Evolutionary conservation across 1,140 invertebrate species (phyloP).

Genomic region (Orius laevigatus): DNA sequence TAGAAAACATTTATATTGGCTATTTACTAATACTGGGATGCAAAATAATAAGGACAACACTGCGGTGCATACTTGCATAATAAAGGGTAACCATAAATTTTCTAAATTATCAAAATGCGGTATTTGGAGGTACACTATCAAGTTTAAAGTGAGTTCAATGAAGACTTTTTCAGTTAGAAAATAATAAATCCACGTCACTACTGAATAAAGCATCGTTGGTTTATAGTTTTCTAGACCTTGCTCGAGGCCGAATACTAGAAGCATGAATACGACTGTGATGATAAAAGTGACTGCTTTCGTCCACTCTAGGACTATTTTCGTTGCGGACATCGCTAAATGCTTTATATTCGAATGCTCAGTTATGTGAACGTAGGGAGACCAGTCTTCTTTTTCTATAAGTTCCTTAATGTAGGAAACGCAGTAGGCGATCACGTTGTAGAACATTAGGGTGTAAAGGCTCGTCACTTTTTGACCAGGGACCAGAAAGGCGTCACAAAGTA

Average conservation of each 20-base stretch:
- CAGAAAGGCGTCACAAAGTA: slow-evolving; percentile 47
- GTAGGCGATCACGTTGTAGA: slow-evolving; percentile 64
- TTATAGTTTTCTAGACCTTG: slow-evolving; percentile 56
- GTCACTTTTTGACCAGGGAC: slow-evolving; percentile 43
- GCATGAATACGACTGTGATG: slow-evolving; percentile 59
- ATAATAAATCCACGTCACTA: slow-evolving; percentile 50
- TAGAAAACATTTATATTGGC: slow-evolving; percentile 37
- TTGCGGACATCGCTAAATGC: slow-evolving; percentile 63
- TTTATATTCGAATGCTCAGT: slow-evolving; percentile 52
- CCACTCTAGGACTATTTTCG: slow-evolving; percentile 65
- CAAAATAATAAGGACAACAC: slow-evolving; percentile 34
- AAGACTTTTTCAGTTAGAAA: slow-evolving; percentile 56
- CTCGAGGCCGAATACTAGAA: slow-evolving; percentile 54
- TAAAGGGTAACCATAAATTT: slow-evolving; percentile 42
- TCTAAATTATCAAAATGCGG: slow-evolving; percentile 49
- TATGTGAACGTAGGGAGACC: slow-evolving; percentile 55
- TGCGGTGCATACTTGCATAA: slow-evolving; percentile 38
- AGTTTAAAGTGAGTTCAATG: slow-evolving; percentile 39
- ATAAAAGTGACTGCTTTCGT: slow-evolving; percentile 65
- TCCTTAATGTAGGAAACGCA: slow-evolving; percentile 56
- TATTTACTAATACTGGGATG: slow-evolving; percentile 33
- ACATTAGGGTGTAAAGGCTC: slow-evolving; percentile 58
- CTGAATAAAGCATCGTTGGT: slow-evolving; percentile 43
- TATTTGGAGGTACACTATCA: slow-evolving; percentile 37
- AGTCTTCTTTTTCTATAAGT: slow-evolving; percentile 53